phyloP scores from a whole-genome alignment of 2,113 vertebrate genomes.

The Larimichthys crocea region DNA sequence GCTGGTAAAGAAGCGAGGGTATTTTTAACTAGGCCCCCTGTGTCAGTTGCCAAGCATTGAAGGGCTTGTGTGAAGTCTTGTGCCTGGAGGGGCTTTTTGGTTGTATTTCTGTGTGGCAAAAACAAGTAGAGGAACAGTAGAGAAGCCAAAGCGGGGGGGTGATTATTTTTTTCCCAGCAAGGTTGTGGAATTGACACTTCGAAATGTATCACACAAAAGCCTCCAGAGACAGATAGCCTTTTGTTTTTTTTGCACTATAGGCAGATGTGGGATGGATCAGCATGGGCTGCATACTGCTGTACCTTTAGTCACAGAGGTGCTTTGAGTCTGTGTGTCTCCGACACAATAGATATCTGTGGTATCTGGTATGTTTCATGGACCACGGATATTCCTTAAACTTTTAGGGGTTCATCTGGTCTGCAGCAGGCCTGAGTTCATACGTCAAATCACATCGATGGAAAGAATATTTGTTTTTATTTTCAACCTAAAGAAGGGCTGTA shows the following conservation, averaged over 20 bases:
- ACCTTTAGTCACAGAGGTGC: conserved; percentile 20
- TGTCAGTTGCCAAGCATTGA: conserved; percentile 73
- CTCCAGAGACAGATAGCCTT: conserved; percentile 77
- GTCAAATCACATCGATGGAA: neutral
- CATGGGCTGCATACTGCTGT: conserved; percentile 35
- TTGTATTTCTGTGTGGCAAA: conserved; percentile 69
- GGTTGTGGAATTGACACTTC: conserved; percentile 78
- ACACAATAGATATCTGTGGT: conserved; percentile 48
- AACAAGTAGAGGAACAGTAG: conserved; percentile 59
- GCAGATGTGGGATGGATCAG: conserved; percentile 57
- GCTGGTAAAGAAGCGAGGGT: conserved; percentile 61
- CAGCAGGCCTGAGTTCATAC: neutral
- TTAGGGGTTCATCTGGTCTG: conserved; percentile 9
- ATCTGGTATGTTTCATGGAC: neutral
- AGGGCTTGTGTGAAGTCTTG: conserved; percentile 78
- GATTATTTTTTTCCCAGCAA: conserved; percentile 51
- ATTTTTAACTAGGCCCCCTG: conserved; percentile 72
- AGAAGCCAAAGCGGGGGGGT: conserved; percentile 37
- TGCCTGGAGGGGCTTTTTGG: conserved; percentile 72
- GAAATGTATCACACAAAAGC: conserved; percentile 69
- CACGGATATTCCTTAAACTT: conserved; percentile 5
- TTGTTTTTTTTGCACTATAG: conserved; percentile 67
- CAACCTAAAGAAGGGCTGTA: neutral
- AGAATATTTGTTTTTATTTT: neutral
- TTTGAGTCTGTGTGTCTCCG: conserved; percentile 10